Evolutionary conservation across 1,140 invertebrate genomes (phyloP), one percentile per base, ranked within the genome.

Genomic region (Paraescarpia echinospica): DNA sequence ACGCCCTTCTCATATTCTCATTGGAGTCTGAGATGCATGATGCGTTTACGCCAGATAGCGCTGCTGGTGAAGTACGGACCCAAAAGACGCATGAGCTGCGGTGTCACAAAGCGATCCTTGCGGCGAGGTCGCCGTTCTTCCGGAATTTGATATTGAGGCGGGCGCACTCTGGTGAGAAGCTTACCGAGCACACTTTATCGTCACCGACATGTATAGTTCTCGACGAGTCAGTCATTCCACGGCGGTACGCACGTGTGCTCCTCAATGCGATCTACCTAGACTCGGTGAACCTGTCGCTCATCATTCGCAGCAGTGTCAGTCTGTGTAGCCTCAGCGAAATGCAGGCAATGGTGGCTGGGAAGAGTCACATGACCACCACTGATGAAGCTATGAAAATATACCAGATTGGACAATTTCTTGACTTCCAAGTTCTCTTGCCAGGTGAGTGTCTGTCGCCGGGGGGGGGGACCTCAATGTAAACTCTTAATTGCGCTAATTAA

Each of bases 351-450:
- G 96, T 96, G 8, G 94, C 95, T 33, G 96, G 95, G 27, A 97
- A 97, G 92, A 97, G 97, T 93, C 95, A 96, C 89, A 97, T 98
- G 88, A 98, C 98, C 90, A 97, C 97, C 51, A 96, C 99, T 33
- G 98, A 99, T 95, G 98, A 99, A 96, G 98, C 98, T 22, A 99
- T 99, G 98, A 98, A 99, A 96, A 97, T 99, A 41, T 99, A 98
- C 96, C 96, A 96, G 96, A 99, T 99, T 93, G 98, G 98, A 33
- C 97, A 98, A 94, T 99, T 99, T 96, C 96, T 99, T 35, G 99
- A 99, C 96, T 97, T 99, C 94, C 98, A 99, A 95, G 98, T 99
- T 94, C 97, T 99, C 90, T 97, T 98, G 89, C 98, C 99, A 96
- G 98, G 98, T 96, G 91, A 93, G 94, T 94, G 59, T 92, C 92